Evolutionary conservation across 2,113 vertebrate species (phyloP).

Genomic region (Cyphomyrus discorhynchus): DNA sequence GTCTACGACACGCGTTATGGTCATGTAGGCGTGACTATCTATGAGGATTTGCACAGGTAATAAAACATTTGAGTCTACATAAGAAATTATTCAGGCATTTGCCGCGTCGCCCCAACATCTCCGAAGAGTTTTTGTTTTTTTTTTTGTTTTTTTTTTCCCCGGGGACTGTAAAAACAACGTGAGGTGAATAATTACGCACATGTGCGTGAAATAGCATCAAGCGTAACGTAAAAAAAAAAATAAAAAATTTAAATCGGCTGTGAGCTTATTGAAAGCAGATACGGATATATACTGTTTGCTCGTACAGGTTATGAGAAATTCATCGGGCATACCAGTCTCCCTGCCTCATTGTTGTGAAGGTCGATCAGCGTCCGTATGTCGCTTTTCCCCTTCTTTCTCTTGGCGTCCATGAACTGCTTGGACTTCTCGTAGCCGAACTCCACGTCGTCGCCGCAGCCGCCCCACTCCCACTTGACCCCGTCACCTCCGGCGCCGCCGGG

Average conservation of each 20-base stretch:
- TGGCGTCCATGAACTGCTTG: constrained; percentile 74
- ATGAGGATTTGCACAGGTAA: neutral
- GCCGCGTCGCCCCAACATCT: neutral
- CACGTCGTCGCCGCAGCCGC: constrained; percentile 78
- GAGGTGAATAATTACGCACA: neutral
- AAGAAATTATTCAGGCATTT: neutral
- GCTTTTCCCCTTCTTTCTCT: constrained; percentile 69
- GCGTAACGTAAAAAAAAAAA: neutral
- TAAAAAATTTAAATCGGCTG: neutral
- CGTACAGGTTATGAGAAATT: neutral
- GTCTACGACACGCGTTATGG: neutral
- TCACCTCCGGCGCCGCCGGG: constrained; percentile 34
- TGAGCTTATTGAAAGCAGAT: neutral
- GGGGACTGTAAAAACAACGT: neutral
- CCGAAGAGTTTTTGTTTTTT: neutral
- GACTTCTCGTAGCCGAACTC: constrained; percentile 79
- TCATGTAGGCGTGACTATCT: constrained; percentile 6
- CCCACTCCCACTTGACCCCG: constrained; percentile 74
- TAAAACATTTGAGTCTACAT: neutral
- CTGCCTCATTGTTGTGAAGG: constrained; percentile 78
- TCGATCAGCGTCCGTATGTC: constrained; percentile 77
- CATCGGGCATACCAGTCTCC: constrained; percentile 61
- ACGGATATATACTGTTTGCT: neutral
- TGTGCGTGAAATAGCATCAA: neutral
- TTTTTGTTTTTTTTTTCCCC: neutral